These are phyloP conservation scores for Enteromius afrohamiltoni DNA, from an alignment of 2,797 vertebrate species.

Conservation along the genomic window DNA sequence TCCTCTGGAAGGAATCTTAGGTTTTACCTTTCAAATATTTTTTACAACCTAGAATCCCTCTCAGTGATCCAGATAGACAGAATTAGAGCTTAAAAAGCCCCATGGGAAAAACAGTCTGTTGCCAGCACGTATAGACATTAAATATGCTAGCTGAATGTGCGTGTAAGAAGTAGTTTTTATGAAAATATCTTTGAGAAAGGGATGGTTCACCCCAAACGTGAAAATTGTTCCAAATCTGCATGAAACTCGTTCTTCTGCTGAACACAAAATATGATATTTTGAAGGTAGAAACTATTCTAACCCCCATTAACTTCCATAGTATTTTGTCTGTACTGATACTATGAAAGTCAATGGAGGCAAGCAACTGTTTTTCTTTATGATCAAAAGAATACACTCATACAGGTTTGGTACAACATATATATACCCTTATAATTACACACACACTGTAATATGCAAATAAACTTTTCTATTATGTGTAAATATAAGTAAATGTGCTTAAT, in stretches of 20 bases:
- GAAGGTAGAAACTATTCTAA: neutral
- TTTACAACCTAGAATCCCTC: slow-evolving; percentile 34
- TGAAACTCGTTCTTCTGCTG: neutral
- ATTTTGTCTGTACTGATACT: neutral
- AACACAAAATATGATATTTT: neutral
- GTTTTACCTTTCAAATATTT: slow-evolving; percentile 44
- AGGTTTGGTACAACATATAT: neutral
- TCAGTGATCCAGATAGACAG: neutral
- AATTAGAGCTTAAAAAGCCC: neutral
- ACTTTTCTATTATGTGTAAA: too few species aligned
- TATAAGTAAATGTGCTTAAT: too few species aligned
- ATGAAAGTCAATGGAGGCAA: neutral
- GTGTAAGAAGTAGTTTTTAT: neutral
- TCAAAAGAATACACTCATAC: neutral
- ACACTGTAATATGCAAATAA: too few species aligned
- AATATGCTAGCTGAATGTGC: neutral
- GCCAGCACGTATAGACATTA: neutral
- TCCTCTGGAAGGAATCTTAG: slow-evolving; percentile 29
- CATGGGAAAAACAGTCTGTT: neutral
- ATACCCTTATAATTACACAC: too few species aligned
- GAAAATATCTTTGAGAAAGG: neutral
- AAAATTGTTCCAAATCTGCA: neutral
- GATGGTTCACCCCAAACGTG: neutral
- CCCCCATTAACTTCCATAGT: neutral
- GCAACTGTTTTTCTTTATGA: neutral